Conservation (phyloP, 2,888 invertebrate genomes). For the Bruchidius siliquastri region DNA sequence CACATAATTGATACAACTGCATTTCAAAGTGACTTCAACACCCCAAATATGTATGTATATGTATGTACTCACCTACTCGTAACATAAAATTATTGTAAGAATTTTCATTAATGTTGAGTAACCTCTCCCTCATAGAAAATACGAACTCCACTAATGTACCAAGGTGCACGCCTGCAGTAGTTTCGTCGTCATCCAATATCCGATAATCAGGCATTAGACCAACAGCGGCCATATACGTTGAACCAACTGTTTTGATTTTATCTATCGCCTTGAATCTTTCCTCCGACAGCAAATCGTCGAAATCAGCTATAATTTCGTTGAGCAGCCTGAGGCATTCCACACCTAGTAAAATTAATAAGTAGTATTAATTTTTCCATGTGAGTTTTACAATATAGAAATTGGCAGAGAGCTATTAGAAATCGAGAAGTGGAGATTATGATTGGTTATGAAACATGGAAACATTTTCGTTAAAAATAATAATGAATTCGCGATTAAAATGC, state of each 20-base stretch:
- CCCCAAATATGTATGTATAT: no score
- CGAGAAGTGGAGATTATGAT: no score
- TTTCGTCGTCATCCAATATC: conserved; percentile 64
- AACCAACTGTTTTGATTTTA: conserved; percentile 91
- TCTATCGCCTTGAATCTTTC: conserved; percentile 83
- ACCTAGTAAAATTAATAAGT: conserved; percentile 35
- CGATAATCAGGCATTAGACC: conserved; percentile 80
- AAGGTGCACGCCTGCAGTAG: conserved; percentile 62
- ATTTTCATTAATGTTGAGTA: conserved; percentile 85
- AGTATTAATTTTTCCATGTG: not conserved
- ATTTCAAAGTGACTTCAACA: no score
- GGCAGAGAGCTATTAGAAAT: no score
- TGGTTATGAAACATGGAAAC: no score
- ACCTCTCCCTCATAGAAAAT: conserved; percentile 80
- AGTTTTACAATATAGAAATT: no score
- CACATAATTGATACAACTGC: no score
- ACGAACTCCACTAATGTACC: conserved; percentile 84
- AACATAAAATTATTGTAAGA: conserved; percentile 90
- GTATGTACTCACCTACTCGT: conserved; percentile 68
- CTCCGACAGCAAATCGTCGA: conserved; percentile 85
- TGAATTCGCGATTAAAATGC: no score
- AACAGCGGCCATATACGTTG: conserved; percentile 90
- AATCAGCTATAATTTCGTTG: conserved; percentile 90
- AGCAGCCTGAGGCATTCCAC: conserved; percentile 82
- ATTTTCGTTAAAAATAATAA: no score